phyloP scores from a whole-genome alignment of 2,113 vertebrate genomes.

The Verasper variegatus region DNA sequence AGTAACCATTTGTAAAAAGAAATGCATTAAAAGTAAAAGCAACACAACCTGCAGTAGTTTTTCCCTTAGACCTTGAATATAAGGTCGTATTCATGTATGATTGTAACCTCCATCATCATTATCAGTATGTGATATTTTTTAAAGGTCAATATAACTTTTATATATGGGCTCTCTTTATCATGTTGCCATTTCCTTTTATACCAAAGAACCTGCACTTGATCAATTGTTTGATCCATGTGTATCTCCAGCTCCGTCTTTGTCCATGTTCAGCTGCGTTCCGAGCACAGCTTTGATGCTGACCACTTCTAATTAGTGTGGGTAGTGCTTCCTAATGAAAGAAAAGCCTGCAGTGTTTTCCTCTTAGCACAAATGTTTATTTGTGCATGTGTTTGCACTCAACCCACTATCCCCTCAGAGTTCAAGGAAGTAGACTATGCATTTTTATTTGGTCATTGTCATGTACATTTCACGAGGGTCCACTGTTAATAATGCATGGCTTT shows the following conservation, averaged over 20 bases:
- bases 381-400: neutral
- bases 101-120: neutral
- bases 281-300: conserved; percentile 46
- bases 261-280: conserved; percentile 18
- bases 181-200: conserved; percentile 14
- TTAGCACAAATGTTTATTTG: neutral
- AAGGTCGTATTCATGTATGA: neutral
- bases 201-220: conserved; percentile 24
- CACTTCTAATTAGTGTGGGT: conserved; percentile 38
- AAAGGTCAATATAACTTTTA: conserved; percentile 17
- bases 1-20: neutral
- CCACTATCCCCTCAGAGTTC: neutral
- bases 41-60: neutral
- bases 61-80: neutral
- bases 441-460: conserved; percentile 30
- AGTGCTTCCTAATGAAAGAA: conserved; percentile 28
- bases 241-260: conserved; percentile 36
- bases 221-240: neutral
- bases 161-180: neutral
- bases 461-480: conserved; percentile 36
- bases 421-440: conserved; percentile 2
- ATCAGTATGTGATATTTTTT: conserved; percentile 1
- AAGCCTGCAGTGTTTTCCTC: conserved; percentile 8
- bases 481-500: conserved; percentile 35
- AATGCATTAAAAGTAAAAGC: no score